A percentile compares a stretch with the other conserved stretches of the same genome.
Evolutionary conservation across 2,113 vertebrate species (phyloP).

Genomic region (Dissostichus mawsoni): DNA sequence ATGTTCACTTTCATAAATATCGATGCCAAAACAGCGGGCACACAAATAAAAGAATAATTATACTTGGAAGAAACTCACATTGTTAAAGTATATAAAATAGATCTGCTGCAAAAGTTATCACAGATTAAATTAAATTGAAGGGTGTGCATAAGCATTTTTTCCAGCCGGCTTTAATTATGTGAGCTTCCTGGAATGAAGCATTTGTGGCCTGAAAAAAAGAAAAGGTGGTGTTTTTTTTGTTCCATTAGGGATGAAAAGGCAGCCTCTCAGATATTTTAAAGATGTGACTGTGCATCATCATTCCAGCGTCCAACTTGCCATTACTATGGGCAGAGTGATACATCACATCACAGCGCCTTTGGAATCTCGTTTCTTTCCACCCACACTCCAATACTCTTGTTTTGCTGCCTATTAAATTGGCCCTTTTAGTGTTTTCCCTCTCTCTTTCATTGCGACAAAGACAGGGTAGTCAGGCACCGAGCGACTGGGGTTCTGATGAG

Average conservation of each 20-base stretch:
- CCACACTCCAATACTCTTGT: constrained; percentile 57
- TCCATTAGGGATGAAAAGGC: constrained; percentile 30
- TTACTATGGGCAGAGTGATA: constrained; percentile 61
- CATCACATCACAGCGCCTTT: constrained; percentile 59
- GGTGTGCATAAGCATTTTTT: neutral
- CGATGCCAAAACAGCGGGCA: neutral
- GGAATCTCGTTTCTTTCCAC: constrained; percentile 58
- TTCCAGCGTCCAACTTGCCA: constrained; percentile 49
- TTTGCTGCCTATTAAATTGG: constrained; percentile 71
- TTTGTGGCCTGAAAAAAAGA: constrained; percentile 4
- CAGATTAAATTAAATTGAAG: neutral
- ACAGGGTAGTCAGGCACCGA: constrained; percentile 51
- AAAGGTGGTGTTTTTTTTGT: neutral
- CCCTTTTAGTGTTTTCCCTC: constrained; percentile 61
- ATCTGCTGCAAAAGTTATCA: neutral
- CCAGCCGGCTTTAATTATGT: constrained; percentile 22
- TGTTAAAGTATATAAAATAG: constrained; percentile 2
- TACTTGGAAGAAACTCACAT: neutral
- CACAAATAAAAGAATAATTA: neutral
- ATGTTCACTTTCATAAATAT: constrained; percentile 7
- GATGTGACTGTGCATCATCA: constrained; percentile 45
- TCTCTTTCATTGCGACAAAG: constrained; percentile 58
- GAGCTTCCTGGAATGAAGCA: constrained; percentile 11
- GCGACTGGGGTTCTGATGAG: constrained; percentile 46
- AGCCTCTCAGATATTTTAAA: constrained; percentile 31